Conservation (phyloP, 2,888 invertebrate genomes). For the Zaprionus lineosus region DNA sequence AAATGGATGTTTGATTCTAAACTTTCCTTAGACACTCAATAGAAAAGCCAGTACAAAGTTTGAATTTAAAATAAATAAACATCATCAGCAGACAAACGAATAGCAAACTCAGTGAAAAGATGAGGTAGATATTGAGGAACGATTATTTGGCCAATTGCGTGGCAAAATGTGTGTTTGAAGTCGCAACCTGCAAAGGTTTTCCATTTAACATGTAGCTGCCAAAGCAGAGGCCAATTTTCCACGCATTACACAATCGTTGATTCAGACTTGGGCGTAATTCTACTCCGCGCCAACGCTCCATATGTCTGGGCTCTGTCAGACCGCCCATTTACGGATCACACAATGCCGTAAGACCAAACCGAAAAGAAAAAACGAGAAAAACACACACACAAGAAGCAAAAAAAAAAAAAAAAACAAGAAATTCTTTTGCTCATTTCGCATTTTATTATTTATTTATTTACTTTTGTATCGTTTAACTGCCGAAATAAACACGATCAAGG, state of each 20-base stretch:
- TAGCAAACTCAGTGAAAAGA: too few species aligned
- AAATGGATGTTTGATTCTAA: too few species aligned
- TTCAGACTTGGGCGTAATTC: conserved; percentile 22
- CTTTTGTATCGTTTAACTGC: conserved; percentile 58
- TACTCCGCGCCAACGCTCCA: conserved; percentile 23
- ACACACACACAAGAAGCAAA: conserved; percentile 1
- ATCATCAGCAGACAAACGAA: too few species aligned
- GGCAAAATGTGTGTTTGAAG: too few species aligned
- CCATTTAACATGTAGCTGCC: too few species aligned
- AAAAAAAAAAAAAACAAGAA: conserved; percentile 40
- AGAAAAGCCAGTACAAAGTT: too few species aligned
- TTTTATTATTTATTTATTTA: conserved; percentile 48
- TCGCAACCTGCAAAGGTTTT: too few species aligned
- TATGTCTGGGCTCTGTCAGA: conserved; percentile 18
- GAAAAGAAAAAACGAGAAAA: conserved; percentile 8
- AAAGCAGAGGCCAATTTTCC: too few species aligned
- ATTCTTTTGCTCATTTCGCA: conserved; percentile 58
- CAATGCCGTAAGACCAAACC: conserved; percentile 59
- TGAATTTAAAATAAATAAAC: too few species aligned
- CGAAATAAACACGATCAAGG: conserved; percentile 77
- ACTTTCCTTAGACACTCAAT: too few species aligned
- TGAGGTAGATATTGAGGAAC: too few species aligned
- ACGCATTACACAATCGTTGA: conserved; percentile 44
- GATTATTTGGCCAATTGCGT: too few species aligned
- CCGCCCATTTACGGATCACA: conserved; percentile 62